Base-by-base conservation (phyloP, 2,797 vertebrate species). In the Nannoperca australis region DNA sequence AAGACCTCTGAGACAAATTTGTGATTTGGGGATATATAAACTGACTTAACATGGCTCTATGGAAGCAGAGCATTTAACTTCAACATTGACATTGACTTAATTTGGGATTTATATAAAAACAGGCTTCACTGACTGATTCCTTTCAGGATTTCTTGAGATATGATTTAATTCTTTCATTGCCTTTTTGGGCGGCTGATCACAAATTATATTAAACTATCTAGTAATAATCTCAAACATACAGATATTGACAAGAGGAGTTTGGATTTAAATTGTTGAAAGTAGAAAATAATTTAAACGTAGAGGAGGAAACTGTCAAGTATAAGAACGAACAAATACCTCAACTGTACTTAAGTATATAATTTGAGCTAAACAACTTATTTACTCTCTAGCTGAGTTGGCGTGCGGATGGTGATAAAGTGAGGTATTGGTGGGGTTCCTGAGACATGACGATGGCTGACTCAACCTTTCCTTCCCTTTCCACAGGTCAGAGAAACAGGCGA, bases 391-490 rank as follows among this genome's bases (percentile, higher is more conserved):
- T 55, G 53, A 56, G 70, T 64, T 82, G 71, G 73, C 42, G 18
- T 50, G 54, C 4, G 17, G 55, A 69, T 44, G 80, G 87, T 81
- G 86, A 92, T 93, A 92, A 89, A 92, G 83, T 85, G 72, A 82
- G 82, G 84, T 68, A 82, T 82, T 88, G 70, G 83, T 81, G 66
- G 44, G 70, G 67, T 86, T 67, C 66, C 78, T 75, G 80, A 80
- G 87, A 91, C 88, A 89, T 83, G 87, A 91, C 60, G 5, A 83
- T 60, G 86, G 70, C 85, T 92, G 92, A 94, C 88, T 92, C 91
- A 92, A 84, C 73, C 87, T 83, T 84, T 85, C 86, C 85, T 79
- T 81, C 70, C 36, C 34, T n/a, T 49, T 80, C 42, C 38, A 61
- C 85, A 65, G 80, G 85, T 88, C 83, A 77, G 71, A 79, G 70